Evolutionary conservation across 2,113 vertebrate species (phyloP).

Genomic region (Rhegmatorhina hoffmannsi): DNA sequence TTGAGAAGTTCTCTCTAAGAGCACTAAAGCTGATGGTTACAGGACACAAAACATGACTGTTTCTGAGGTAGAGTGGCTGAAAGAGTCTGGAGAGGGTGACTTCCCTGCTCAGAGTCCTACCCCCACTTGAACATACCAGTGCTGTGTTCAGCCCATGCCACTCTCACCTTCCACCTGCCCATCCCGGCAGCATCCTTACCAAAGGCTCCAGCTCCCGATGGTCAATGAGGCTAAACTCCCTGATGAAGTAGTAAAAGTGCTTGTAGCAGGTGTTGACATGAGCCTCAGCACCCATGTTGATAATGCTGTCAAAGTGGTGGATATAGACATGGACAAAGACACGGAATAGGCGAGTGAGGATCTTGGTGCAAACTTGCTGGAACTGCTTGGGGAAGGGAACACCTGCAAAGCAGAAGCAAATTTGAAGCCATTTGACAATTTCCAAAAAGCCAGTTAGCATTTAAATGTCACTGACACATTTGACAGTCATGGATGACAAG

Average conservation of each 20-base stretch:
- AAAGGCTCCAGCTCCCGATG: constrained; percentile 92
- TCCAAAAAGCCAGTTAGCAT: not conserved
- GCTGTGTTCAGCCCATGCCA: not conserved
- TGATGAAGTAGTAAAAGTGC: constrained; percentile 98
- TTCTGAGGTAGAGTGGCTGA: not conserved
- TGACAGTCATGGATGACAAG: not conserved
- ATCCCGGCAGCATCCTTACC: constrained; percentile 77
- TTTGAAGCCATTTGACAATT: not conserved
- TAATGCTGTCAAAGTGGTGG: constrained; percentile 96
- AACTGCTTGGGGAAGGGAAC: constrained; percentile 98
- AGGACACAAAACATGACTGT: not conserved
- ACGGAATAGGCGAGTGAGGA: constrained; percentile 94
- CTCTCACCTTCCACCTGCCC: not conserved
- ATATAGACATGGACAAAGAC: constrained; percentile 99
- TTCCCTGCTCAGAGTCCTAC: not conserved
- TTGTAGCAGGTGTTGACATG: constrained; percentile 99
- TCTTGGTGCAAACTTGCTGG: constrained; percentile 98
- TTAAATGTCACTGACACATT: not conserved
- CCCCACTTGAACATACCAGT: not conserved
- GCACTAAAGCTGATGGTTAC: not conserved
- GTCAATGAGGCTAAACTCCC: constrained; percentile 93
- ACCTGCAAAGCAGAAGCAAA: constrained; percentile 73
- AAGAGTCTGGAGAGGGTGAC: not conserved
- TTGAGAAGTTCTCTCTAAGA: not conserved
- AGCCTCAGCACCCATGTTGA: constrained; percentile 94